phyloP scores from a whole-genome alignment of 2,797 vertebrate species.

The Bucorvus abyssinicus region DNA sequence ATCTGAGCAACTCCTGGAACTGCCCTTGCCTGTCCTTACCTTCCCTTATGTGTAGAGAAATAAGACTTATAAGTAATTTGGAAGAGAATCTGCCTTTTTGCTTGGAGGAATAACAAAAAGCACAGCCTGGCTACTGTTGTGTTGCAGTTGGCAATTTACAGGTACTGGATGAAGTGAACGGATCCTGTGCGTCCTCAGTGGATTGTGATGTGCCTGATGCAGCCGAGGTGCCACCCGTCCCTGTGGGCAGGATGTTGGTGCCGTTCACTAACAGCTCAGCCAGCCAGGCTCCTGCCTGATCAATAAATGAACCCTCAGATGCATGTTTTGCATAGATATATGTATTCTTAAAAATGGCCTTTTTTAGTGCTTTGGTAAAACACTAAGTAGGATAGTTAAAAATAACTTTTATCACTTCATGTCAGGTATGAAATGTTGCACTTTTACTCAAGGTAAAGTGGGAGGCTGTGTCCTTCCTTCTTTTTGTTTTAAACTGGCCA shows the following conservation, averaged over 20 bases:
- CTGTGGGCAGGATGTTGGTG: not conserved
- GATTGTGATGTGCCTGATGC: not conserved
- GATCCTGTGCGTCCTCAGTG: rapidly evolving
- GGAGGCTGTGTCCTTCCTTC: not conserved
- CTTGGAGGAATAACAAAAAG: not conserved
- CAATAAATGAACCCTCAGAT: not conserved
- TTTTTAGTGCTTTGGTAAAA: constrained; percentile 3
- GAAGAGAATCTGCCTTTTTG: not conserved
- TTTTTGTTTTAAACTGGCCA: not conserved
- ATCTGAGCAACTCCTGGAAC: not conserved
- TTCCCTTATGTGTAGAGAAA: not conserved
- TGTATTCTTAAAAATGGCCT: not conserved
- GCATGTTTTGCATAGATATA: not conserved
- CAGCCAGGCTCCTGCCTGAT: not conserved
- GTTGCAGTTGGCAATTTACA: not conserved
- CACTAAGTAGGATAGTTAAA: not conserved
- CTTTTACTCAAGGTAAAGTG: not conserved
- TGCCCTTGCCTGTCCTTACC: not conserved
- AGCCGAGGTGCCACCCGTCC: not conserved
- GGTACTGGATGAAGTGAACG: not conserved
- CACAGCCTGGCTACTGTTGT: not conserved
- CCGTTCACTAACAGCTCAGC: not conserved
- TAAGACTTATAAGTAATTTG: not conserved
- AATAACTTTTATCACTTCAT: not conserved
- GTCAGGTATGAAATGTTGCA: not conserved